These are phyloP conservation scores for Falco rusticolus DNA, from an alignment of 2,797 vertebrate genomes.

Conservation along the genomic window DNA sequence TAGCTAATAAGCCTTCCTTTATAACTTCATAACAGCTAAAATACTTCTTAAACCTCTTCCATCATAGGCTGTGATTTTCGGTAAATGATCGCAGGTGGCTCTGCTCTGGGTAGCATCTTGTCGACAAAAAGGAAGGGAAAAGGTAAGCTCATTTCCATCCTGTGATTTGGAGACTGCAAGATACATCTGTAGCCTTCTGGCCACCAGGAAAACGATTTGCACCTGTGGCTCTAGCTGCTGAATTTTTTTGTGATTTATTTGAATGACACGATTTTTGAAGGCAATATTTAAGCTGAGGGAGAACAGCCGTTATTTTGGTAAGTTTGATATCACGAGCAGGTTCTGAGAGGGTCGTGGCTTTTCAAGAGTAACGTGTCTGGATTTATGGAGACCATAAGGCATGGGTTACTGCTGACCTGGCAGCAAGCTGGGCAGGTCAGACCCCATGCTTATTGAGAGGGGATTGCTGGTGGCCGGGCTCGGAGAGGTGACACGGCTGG, in stretches of 20 bases:
- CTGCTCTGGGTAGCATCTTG: background rate
- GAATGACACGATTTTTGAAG: background rate
- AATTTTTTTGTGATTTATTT: background rate
- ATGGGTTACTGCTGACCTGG: background rate
- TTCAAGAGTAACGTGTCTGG: background rate
- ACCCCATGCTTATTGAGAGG: background rate
- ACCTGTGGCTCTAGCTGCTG: too few relatives aligned
- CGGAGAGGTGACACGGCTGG: background rate
- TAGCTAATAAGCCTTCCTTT: background rate
- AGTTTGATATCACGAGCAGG: rapidly evolving
- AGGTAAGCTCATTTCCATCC: background rate
- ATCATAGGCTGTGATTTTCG: background rate
- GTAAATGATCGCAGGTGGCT: background rate
- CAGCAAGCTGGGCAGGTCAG: background rate
- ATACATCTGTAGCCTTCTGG: background rate
- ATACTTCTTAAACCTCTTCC: background rate
- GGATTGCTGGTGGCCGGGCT: background rate
- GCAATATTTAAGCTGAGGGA: background rate
- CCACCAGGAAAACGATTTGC: rapidly evolving
- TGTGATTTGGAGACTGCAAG: background rate
- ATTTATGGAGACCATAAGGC: background rate
- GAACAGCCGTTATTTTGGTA: rapidly evolving
- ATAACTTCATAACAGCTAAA: background rate
- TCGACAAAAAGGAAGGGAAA: background rate
- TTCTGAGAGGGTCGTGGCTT: background rate